phyloP scores from a whole-genome alignment of 2,888 invertebrate genomes.

The Tridacna crocea region DNA sequence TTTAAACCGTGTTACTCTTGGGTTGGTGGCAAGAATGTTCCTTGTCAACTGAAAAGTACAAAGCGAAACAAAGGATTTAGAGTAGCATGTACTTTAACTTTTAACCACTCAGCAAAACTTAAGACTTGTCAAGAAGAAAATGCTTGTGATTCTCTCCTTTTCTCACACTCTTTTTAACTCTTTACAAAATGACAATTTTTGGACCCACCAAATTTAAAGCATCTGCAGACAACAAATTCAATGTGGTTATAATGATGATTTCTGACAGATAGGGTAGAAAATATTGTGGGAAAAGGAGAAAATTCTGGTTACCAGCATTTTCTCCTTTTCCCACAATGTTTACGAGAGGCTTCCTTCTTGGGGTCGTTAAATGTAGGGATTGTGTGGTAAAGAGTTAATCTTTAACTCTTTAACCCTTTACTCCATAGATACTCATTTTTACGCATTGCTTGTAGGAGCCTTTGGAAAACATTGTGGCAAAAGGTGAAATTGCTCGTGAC shows the following conservation, averaged over 20 bases:
- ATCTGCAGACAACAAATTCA: neutral
- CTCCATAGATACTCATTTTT: too few relatives aligned
- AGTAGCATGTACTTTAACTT: neutral
- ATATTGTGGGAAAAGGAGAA: constrained; percentile 7
- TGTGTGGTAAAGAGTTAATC: too few relatives aligned
- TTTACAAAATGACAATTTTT: too few relatives aligned
- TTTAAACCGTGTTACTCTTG: constrained; percentile 97
- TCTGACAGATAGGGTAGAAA: neutral
- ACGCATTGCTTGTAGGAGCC: too few relatives aligned
- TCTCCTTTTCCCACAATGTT: neutral
- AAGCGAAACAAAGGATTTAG: too few relatives aligned
- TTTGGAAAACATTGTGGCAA: too few relatives aligned
- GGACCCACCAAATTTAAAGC: too few relatives aligned
- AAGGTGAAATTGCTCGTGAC: neutral
- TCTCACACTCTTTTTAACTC: too few relatives aligned
- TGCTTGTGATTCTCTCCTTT: too few relatives aligned
- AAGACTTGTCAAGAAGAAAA: neutral
- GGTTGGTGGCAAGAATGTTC: constrained; percentile 94
- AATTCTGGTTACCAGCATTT: neutral
- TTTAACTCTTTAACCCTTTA: too few relatives aligned
- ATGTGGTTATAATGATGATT: neutral
- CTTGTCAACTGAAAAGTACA: constrained; percentile 87
- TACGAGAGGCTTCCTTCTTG: neutral
- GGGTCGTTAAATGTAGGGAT: too few relatives aligned
- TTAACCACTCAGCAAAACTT: neutral